Evolutionary conservation across 2,113 vertebrate genomes (phyloP).

Genomic region (Sinocyclocheilus grahami): DNA sequence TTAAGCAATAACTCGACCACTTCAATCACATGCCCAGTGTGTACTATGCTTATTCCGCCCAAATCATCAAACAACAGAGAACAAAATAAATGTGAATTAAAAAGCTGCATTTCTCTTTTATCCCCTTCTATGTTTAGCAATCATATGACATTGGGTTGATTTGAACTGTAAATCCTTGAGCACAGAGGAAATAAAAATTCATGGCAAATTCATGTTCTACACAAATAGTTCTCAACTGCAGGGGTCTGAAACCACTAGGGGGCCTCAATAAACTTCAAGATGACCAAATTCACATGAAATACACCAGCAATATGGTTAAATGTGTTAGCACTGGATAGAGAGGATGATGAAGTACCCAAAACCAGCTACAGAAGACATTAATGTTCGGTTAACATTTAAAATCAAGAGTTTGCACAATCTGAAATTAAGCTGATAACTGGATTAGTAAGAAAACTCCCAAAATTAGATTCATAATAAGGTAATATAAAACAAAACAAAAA

Average conservation of each 20-base stretch:
- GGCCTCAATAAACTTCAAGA: slow-evolving; percentile 18
- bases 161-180: background rate
- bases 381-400: background rate
- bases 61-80: background rate
- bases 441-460: background rate
- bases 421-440: background rate
- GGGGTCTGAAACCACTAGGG: background rate
- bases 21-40: slow-evolving; percentile 53
- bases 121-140: background rate
- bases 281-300: background rate
- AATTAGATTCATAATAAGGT: too few relatives aligned
- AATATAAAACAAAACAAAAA: too few relatives aligned
- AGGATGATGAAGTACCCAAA: background rate
- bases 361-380: background rate
- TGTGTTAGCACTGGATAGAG: background rate
- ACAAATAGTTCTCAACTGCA: background rate
- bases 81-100: background rate
- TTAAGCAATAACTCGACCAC: slow-evolving; percentile 57
- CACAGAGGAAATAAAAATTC: background rate
- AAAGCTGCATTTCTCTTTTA: background rate
- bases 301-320: background rate
- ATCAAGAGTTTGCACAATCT: background rate
- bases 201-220: background rate
- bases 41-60: background rate
- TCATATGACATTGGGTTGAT: background rate